Base-by-base conservation (phyloP, 2,113 vertebrate species). In the Pionites leucogaster region DNA sequence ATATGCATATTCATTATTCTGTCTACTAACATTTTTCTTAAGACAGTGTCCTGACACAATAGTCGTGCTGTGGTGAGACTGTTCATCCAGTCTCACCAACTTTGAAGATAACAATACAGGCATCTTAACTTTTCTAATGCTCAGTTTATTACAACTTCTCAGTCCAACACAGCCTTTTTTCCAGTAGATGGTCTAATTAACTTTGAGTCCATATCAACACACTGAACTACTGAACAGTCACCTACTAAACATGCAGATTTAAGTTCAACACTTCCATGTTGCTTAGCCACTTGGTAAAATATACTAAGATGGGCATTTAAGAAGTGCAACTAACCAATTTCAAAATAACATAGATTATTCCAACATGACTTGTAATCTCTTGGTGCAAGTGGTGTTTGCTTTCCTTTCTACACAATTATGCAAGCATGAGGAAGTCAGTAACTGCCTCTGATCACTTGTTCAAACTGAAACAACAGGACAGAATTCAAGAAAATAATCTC, bases 361-460 rank as follows among this genome's bases (percentile, higher is more conserved):
- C 88, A 82, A 88, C 41, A 4, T 25, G 59, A 69, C 41, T 91
- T 78, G 77, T 72, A 95, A 97, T 63, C 92, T 80, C 62, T 84
- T 35, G 47, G 68, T 78, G 22, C 72, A 86, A 96, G 83, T 62
- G 62, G 44, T 93, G 82, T 93, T 96, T 95, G 78, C 84, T 95
- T 95, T 93, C 82, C 74, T 91, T 92, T 94, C 74, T 94, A 92
- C 68, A 78, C 60, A 95, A 92, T 92, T 95, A 95, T 86, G 88
- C 87, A 97, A 96, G 92, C 90, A 96, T 39, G 67, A 97, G 93
- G 94, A 96, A 97, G 93, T 86, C 86, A 78, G 5, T 90, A 86
- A 91, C 74, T 83, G 79, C 60, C 76, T 79, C 57, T 80, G 90
- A 94, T 95, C 94, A 69, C 85, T 93, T 91, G 74, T 76, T 95